Percentiles rank a stretch among this genome's conserved stretches.
These are phyloP conservation scores for Sialia sialis DNA, from an alignment of 2,113 vertebrate species.

Conservation along the genomic window DNA sequence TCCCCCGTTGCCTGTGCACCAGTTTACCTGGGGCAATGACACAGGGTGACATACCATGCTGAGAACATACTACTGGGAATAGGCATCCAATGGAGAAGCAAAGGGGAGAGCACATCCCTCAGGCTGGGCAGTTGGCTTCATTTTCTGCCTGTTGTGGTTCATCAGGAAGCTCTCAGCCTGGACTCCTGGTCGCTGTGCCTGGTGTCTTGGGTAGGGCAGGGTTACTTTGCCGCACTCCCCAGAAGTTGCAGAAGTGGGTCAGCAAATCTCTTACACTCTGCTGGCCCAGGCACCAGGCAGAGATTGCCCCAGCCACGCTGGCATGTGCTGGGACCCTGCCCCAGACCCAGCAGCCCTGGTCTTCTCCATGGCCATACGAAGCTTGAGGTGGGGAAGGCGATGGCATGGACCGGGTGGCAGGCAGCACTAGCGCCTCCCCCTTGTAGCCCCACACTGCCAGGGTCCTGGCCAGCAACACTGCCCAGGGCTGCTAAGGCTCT, in stretches of 20 bases:
- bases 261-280: background rate
- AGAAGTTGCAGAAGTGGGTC: background rate
- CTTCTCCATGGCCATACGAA: fast-evolving
- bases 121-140: background rate
- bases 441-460: fast-evolving
- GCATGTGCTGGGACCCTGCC: background rate
- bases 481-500: background rate
- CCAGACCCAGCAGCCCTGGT: background rate
- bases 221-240: background rate
- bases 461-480: fast-evolving
- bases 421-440: fast-evolving
- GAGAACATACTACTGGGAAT: background rate
- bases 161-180: background rate
- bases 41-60: background rate
- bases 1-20: fast-evolving
- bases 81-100: background rate
- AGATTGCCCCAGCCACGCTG: fast-evolving
- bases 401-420: fast-evolving
- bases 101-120: background rate
- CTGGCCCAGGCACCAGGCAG: fast-evolving
- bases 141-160: background rate
- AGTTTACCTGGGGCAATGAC: background rate
- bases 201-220: background rate
- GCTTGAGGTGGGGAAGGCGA: fast-evolving
- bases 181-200: fast-evolving